Evolutionary conservation across 2,888 invertebrate species (phyloP), one percentile per base, ranked within the genome.

Genomic region (Griposia aprilina): DNA sequence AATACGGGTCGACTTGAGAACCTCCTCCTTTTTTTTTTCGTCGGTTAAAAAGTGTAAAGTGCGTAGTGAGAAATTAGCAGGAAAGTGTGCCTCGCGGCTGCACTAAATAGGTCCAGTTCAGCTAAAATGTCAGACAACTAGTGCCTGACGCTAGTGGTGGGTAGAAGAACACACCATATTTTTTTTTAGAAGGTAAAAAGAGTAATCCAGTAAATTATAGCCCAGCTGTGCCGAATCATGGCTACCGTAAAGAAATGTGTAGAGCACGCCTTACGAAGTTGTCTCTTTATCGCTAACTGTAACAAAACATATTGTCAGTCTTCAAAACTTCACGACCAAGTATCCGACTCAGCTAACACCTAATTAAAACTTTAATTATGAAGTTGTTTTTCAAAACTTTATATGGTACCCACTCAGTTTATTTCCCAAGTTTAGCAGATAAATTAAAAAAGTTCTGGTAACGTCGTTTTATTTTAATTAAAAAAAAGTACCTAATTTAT

Each of bases 381-480:
- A 81, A 85, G 59, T 83, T 77, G 75, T 78, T 77, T 77, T 62
- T 62, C 26, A 77, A 79, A 86, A 81, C 65, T 83, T 87, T 41
- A n/a, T 26, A 71, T 62, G 66, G 76, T 36, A 36, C 45, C 26
- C 36, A 45, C 60, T 62, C 76, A 69, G 75, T 85, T 71, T 72
- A 83, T 87, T 76, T 83, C 74, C 26, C 45, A 73, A 85, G 78
- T 78, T 83, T 52, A 52, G 68, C 78, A 80, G 73, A 82, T 87
- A 80, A 86, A 87, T 87, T 85, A 87, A 78, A 71, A 87, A 87
- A 87, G 78, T 87, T 87, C 6, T 48, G 55, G 63, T 73, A 68
- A 78, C 65, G 73, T 77, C 75, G 81, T 81, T 79, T 79, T 62
- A 68, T 6, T 80, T 81, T 87, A 83, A 87, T 87, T 83, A 76